Evolutionary conservation across 2,888 invertebrate species (phyloP), one percentile per base, ranked within the genome.

Genomic region (Rhingia campestris): DNA sequence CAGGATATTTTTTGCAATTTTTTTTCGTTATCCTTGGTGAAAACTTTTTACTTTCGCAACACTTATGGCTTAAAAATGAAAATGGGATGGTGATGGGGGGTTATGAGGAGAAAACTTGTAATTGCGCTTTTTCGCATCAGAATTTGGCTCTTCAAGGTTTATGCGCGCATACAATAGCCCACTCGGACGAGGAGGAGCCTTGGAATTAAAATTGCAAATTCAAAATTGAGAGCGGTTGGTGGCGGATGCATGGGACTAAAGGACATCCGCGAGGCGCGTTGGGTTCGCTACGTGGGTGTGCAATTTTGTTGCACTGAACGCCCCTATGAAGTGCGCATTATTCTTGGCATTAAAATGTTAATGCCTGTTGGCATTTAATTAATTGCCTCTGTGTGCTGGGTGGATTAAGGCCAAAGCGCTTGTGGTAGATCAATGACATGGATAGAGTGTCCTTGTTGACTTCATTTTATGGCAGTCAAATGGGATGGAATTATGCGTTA

Each of bases 161-260:
- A 67, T 73, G 53, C 43, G 47, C 61, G 10, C 22, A 37, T 30
- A 67, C 32, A 54, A 30, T 41, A 58, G 7, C 30, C 59, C 33
- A 69, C 49, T 41, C 14, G 41, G 61, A 43, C 7, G 12, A 70
- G 45, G 47, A 63, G 54, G 22, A 51, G 59, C 72, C 32, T 64
- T 49, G 61, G 67, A 81, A 81, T 81, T 81, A 72, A 81, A 81
- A 81, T 81, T 81, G 81, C 81, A 81, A 73, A 81, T 81, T 70
- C 41, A 3, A 35, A 33, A 9, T 14, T 12, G n/a, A 81, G 43
- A 12, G 33, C 49, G 56, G 56, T 12, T 33, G 12, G n/a, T 61
- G 32, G 45, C 14, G 39, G 37, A 6, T 14, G 56, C 10, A 72
- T 12, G 33, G 30, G 45, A 79, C 22, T 22, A 80, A 77, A 81